Percentiles rank a stretch among this genome's conserved stretches.
Evolutionary conservation across 2,888 invertebrate genomes (phyloP).

Genomic region (Drosophila nr. medialis): DNA sequence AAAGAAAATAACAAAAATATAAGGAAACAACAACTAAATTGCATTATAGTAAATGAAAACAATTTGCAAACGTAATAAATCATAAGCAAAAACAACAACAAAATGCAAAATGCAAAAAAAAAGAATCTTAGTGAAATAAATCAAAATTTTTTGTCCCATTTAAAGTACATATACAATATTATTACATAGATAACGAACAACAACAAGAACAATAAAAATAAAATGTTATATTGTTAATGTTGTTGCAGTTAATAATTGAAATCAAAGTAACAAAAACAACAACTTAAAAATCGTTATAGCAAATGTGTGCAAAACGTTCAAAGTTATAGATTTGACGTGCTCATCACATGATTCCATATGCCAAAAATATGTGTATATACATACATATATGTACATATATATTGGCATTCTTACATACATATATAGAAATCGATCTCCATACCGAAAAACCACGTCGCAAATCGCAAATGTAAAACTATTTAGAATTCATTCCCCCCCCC

Average conservation of each 20-base stretch:
- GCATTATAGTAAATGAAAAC: slow-evolving; percentile 45
- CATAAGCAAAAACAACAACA: slow-evolving; percentile 36
- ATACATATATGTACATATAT: no score
- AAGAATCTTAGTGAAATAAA: slow-evolving; percentile 72
- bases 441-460: slow-evolving; percentile 4
- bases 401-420: neutral
- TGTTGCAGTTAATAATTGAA: slow-evolving; percentile 18
- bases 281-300: slow-evolving; percentile 27
- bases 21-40: slow-evolving; percentile 32
- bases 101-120: slow-evolving; percentile 1
- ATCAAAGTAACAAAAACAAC: slow-evolving; percentile 4
- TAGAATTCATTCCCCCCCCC: neutral
- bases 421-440: slow-evolving; percentile 18
- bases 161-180: slow-evolving; percentile 43
- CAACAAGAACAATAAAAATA: slow-evolving; percentile 13
- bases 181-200: slow-evolving; percentile 9
- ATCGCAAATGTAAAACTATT: slow-evolving; percentile 18
- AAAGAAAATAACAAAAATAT: slow-evolving; percentile 10
- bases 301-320: slow-evolving; percentile 20
- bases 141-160: slow-evolving; percentile 79
- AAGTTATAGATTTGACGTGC: slow-evolving; percentile 9
- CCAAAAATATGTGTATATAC: neutral
- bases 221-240: slow-evolving; percentile 18
- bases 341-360: slow-evolving; percentile 6
- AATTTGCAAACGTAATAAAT: slow-evolving; percentile 44